These are phyloP conservation scores for Aix galericulata DNA, from an alignment of 2,113 vertebrate genomes.

Conservation along the genomic window DNA sequence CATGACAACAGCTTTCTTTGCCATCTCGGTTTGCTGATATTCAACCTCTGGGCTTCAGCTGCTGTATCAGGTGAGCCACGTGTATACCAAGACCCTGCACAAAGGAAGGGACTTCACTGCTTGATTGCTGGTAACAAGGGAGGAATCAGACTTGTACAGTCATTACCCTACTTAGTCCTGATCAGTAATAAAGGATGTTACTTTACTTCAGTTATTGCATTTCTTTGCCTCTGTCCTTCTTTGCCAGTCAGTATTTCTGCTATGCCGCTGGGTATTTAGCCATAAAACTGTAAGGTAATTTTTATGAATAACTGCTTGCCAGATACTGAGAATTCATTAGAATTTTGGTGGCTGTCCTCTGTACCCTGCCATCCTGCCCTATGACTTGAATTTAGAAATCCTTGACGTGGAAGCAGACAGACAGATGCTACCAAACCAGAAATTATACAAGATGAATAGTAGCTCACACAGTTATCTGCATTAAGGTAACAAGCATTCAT, in stretches of 20 bases:
- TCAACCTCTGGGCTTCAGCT: background rate
- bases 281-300: background rate
- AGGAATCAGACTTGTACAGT: background rate
- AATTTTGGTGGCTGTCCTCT: background rate
- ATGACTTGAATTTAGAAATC: background rate
- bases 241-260: background rate
- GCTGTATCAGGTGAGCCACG: background rate
- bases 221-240: background rate
- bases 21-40: background rate
- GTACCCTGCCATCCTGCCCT: background rate
- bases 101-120: background rate
- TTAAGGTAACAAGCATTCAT: background rate
- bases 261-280: background rate
- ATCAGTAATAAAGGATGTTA: background rate
- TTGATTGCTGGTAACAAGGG: constrained; percentile 6
- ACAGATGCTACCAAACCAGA: background rate
- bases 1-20: background rate
- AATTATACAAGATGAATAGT: background rate
- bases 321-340: background rate
- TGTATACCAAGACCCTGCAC: background rate
- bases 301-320: background rate
- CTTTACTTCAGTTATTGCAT: background rate
- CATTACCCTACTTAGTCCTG: constrained; percentile 21
- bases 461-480: background rate
- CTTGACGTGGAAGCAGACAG: background rate